Evolutionary conservation across 92 coral and sea anemone species (phyloP), one percentile per base, ranked within the genome.

Genomic region (Phenganax stokvisi): DNA sequence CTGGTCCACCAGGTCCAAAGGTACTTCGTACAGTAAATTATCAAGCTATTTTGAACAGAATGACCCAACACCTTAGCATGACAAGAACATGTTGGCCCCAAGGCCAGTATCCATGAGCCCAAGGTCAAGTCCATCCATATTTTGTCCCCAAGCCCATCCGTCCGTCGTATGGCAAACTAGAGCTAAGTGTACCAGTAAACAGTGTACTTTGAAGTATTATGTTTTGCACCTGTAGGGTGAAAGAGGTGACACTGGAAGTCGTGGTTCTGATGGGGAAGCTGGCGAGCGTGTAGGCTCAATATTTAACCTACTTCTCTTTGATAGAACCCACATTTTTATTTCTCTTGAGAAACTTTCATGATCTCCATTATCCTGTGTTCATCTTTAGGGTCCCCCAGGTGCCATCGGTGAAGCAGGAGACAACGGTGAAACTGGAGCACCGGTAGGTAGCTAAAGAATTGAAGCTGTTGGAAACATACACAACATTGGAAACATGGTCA

Each of bases 1-100:
- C 81, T 76, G 81, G 81, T 30, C 55, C 56, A 53, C 12, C 9
- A 4, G 81, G 81, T 51, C 70, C 64, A 20, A 54, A 75, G 64
- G 80, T 75, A 75, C 28, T 66, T 29, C 54, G 47, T 37, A 30
- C 6, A 30, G 73, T 12, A 30, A 28, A 20, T 64, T 12, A 20
- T 64, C 51, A 30, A n/a, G 37, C 12, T 64, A 28, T 1, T 37
- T 37, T 37, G 47, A 37, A 37, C 47, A 2, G 47, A 37, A 37
- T 5, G 47, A 37, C 47, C 47, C 2, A 37, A 37, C 47, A 37
- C 47, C 47, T 37, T 37, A 37, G 47, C 47, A 37, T 37, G 47
- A 37, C 47, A 37, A 37, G 47, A 37, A 37, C 2, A 37, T 37
- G 47, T 37, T 37, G 47, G 47, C 47, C 47, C 47, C 47, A 37